Base-by-base conservation (phyloP, 2,888 invertebrate species). In the Glyphotaelius pellucidus region DNA sequence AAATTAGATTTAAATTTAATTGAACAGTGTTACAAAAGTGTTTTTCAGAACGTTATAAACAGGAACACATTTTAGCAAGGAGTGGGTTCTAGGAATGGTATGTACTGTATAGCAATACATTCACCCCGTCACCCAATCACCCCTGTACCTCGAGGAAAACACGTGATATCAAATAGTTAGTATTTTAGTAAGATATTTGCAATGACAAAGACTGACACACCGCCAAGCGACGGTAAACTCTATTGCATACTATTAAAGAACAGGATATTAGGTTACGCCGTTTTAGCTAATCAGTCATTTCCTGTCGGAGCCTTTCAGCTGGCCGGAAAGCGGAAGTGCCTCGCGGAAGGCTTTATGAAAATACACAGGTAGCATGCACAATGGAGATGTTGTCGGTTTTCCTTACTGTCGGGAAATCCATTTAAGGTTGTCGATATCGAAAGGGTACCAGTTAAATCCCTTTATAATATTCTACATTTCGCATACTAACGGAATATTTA, bases 241-340 rank as follows among this genome's bases (percentile, higher is more conserved):
- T 67, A 67, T n/a, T 83, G 35, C 32, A 83, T 7, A 15, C 35
- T 35, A 83, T 35, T 2, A 35, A 25, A 35, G 25, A 25, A 19
- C 83, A 32, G 83, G 83, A 83, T 83, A 83, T 83, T 38, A 38
- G 25, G 83, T 83, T 83, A 83, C 2, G 7, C 67, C 67, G n/a
- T 83, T 14, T 83, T 83, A 32, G 35, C 25, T 32, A 83, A 83
- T 32, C 25, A 83, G 83, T 32, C 83, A 83, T 38, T 83, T 31
- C 32, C 83, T 83, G 83, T 32, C 19, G 35, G 35, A 38, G 32
- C 35, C 83, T 83, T 83, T 83, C 83, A 83, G 9, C 83, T 38
- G 32, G 35, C 83, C 32, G 83, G 83, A 83, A 83, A 83, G 35
- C 35, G 83, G 83, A 83, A 83, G 15, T 32, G 19, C 83, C 83